Percentiles rank a stretch among this genome's conserved stretches.
Conservation (phyloP, 2,113 vertebrate species). For the Proterorhinus semilunaris region DNA sequence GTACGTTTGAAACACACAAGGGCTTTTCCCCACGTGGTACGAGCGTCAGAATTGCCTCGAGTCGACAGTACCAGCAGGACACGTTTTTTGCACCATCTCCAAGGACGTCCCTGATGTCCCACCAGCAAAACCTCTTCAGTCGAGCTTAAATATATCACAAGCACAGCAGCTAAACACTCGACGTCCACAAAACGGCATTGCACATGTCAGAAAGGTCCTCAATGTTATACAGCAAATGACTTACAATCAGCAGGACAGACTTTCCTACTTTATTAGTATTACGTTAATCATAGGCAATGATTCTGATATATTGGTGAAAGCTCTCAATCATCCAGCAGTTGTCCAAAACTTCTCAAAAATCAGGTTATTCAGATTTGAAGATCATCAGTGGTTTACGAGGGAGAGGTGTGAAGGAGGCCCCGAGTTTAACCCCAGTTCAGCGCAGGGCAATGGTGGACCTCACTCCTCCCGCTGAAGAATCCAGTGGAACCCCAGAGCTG, state of each 20-base stretch:
- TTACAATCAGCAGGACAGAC: conserved; percentile 12
- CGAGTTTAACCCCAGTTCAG: too few relatives aligned
- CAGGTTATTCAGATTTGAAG: too few relatives aligned
- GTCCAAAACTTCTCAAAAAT: too few relatives aligned
- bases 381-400: too few relatives aligned
- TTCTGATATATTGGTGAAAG: neutral
- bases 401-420: too few relatives aligned
- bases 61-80: too few relatives aligned
- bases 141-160: neutral
- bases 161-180: conserved; percentile 2
- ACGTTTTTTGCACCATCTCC: neutral
- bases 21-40: neutral
- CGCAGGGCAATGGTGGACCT: too few relatives aligned
- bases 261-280: neutral
- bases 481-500: too few relatives aligned
- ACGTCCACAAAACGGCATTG: conserved; percentile 13
- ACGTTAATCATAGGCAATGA: neutral
- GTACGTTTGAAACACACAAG: neutral
- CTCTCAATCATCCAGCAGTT: too few relatives aligned
- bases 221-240: conserved; percentile 32
- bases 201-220: conserved; percentile 22
- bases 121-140: conserved; percentile 4
- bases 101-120: conserved; percentile 1
- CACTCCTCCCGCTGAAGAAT: too few relatives aligned
- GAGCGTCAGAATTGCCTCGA: neutral